Conservation (phyloP, 1,140 invertebrate species). For the Coelopa frigida region DNA sequence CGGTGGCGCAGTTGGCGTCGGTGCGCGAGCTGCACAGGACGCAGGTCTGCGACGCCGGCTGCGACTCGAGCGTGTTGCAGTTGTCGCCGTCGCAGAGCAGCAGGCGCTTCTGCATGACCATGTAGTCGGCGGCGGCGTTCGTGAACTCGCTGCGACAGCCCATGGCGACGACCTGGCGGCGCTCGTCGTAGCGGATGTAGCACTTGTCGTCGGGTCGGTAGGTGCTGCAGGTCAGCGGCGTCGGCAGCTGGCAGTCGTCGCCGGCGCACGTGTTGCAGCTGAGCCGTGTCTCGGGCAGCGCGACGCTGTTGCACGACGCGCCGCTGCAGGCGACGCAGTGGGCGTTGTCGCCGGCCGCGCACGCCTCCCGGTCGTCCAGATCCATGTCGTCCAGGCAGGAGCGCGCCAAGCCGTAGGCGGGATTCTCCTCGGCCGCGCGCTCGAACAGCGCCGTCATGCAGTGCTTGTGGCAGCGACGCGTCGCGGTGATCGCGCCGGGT, state of each 20-base stretch:
- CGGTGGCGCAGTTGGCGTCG: slow-evolving; percentile 25
- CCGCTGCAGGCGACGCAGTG: slow-evolving; percentile 22
- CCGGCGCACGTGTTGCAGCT: slow-evolving; percentile 30
- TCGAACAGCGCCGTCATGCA: slow-evolving; percentile 30
- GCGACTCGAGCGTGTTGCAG: slow-evolving; percentile 27
- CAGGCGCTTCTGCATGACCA: slow-evolving; percentile 23
- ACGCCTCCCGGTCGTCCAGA: slow-evolving; percentile 22
- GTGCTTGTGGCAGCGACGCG: slow-evolving; percentile 24
- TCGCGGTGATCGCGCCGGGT: slow-evolving; percentile 11
- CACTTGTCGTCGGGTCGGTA: slow-evolving; percentile 30
- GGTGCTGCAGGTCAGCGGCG: slow-evolving; percentile 17
- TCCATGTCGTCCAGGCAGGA: slow-evolving; percentile 33
- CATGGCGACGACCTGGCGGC: slow-evolving; percentile 14
- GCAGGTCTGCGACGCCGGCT: slow-evolving; percentile 23
- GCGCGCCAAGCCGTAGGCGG: slow-evolving; percentile 27
- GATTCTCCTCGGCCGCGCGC: slow-evolving; percentile 15
- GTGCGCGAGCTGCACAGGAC: slow-evolving; percentile 32
- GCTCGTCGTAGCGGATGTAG: slow-evolving; percentile 30
- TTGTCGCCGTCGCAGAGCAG: slow-evolving; percentile 21
- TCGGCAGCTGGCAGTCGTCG: slow-evolving; percentile 24
- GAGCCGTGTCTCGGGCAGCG: slow-evolving; percentile 22
- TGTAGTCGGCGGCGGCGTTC: slow-evolving; percentile 21
- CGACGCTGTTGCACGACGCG: slow-evolving; percentile 24
- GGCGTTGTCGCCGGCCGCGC: slow-evolving; percentile 15
- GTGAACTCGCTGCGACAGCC: slow-evolving; percentile 29